phyloP scores from a whole-genome alignment of 2,797 vertebrate genomes.

The Macropus fuliginosus region DNA sequence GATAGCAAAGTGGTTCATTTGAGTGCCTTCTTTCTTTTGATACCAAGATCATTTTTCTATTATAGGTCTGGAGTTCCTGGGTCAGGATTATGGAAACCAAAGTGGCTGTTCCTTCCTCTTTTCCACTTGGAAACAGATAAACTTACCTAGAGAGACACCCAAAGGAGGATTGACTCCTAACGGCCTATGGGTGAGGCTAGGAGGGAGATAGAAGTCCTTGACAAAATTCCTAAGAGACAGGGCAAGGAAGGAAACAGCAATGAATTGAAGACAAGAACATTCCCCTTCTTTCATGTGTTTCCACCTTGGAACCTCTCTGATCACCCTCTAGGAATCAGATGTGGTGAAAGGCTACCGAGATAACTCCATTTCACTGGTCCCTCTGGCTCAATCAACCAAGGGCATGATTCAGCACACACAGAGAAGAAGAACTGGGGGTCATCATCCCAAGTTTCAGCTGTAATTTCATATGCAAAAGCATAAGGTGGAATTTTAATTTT shows the following conservation, averaged over 20 bases:
- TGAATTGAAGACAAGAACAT: not conserved
- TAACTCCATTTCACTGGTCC: not conserved
- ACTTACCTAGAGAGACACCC: not conserved
- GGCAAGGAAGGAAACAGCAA: not conserved
- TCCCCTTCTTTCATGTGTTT: not conserved
- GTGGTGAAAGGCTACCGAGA: not conserved
- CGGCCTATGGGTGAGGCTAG: not conserved
- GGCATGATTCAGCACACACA: not conserved
- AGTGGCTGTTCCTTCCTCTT: not conserved
- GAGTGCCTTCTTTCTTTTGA: not conserved
- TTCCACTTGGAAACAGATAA: not conserved
- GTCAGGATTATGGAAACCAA: not conserved
- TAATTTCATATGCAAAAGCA: not conserved
- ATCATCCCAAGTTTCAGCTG: not conserved
- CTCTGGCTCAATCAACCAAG: not conserved
- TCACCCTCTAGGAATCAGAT: not conserved
- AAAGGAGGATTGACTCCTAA: not conserved
- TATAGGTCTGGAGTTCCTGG: not conserved
- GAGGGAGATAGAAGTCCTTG: not conserved
- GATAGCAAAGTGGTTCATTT: not conserved
- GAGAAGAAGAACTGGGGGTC: not conserved
- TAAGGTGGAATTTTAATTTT: not conserved
- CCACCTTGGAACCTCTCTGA: not conserved
- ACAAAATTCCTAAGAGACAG: not conserved
- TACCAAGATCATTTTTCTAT: not conserved